Base-by-base conservation (phyloP, 2,888 invertebrate species). In the Allygus modestus region DNA sequence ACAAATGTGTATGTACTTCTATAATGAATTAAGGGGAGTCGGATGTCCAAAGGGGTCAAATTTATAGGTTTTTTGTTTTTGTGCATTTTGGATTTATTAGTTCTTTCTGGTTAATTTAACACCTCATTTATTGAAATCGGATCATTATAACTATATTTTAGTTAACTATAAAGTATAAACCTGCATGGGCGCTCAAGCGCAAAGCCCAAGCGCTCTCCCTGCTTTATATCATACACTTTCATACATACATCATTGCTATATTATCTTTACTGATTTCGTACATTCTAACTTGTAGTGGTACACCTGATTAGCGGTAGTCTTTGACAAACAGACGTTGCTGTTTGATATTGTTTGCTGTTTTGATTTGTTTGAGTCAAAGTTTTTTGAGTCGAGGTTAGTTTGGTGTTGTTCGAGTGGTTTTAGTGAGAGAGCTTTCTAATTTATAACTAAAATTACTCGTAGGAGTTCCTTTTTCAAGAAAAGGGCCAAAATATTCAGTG, bases 21-120 rank as follows among this genome's bases (percentile, higher is more conserved):
- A n/a, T n/a, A n/a, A n/a, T n/a, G n/a, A n/a, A n/a, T n/a, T n/a
- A 43, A 75, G 58, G 81, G 81, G 20, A 33, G 81, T 58, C 61
- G 41, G 81, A 33, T 81, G 81, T 58, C 81, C 33, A n/a, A n/a
- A 2, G 5, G 37, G 20, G 37, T 31, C 23, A 81, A 81, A 58
- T n/a, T 26, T 20, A 4, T 33, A 1, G 33, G 1, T 81, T 81
- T 58, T 31, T 31, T 28, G 20, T 79, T 79, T 81, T 81, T n/a
- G 15, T 33, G 5, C n/a, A 23, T 58, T 28, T 79, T 46, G 0
- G 0, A 46, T 79, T 79, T 51, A 1, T 46, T 79, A 17, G 43
- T 81, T 58, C 58, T 81, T 20, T 33, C 20, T 58, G 2, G 58
- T 81, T 58, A 33, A 81, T 81, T n/a, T n/a, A n/a, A n/a, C n/a